Conservation (phyloP, 2,888 invertebrate genomes). For the Priocnemis perturbator region DNA sequence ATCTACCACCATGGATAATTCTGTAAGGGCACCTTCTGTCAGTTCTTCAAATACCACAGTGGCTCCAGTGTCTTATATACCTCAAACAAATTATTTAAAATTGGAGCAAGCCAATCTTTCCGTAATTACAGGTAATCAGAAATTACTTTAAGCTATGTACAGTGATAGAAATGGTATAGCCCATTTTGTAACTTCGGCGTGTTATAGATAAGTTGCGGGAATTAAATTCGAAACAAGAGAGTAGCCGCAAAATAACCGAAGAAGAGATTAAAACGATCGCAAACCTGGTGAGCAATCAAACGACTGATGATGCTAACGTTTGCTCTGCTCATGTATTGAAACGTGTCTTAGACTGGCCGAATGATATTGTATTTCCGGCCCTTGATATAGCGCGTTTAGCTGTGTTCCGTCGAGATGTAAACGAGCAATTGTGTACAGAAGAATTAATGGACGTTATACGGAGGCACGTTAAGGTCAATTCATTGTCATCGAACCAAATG, state of each 20-base stretch:
- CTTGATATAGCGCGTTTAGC: conserved; percentile 91
- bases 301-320: conserved; percentile 38
- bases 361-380: conserved; percentile 89
- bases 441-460: conserved; percentile 72
- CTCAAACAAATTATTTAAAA: conserved; percentile 78
- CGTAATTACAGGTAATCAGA: conserved; percentile 81
- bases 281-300: conserved; percentile 77
- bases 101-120: conserved; percentile 87
- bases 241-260: conserved; percentile 77
- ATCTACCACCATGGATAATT: conserved; percentile 12
- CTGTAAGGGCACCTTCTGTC: conserved; percentile 28
- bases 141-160: neutral
- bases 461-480: conserved; percentile 72
- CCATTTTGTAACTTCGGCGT: conserved; percentile 24
- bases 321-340: conserved; percentile 55
- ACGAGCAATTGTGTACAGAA: conserved; percentile 76
- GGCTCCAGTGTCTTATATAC: conserved; percentile 72
- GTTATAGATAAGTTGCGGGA: conserved; percentile 76
- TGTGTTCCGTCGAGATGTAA: conserved; percentile 83
- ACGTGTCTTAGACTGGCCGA: conserved; percentile 66
- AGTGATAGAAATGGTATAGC: conserved; percentile 9
- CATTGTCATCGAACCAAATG: conserved; percentile 84
- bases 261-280: conserved; percentile 80
- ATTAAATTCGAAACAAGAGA: conserved; percentile 82
- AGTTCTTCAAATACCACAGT: conserved; percentile 43